Percentiles rank a stretch among this genome's conserved stretches.
These are phyloP conservation scores for Antheraea yamamai DNA, from an alignment of 2,888 invertebrate genomes.

Conservation along the genomic window DNA sequence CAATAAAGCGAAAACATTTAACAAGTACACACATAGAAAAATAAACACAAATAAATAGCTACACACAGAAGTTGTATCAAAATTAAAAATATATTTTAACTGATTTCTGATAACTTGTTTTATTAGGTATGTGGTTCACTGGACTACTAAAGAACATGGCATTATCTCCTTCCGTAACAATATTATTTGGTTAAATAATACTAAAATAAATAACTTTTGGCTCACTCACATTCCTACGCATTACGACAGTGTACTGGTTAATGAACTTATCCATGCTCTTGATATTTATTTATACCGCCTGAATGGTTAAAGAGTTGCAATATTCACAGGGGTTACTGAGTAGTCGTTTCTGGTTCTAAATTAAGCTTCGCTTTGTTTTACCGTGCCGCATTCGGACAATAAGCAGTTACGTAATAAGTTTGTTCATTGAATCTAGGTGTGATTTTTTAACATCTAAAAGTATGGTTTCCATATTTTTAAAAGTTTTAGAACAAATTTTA, in stretches of 20 bases:
- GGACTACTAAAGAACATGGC: constrained; percentile 22
- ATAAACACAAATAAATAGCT: constrained; percentile 10
- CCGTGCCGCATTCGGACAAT: too few species aligned
- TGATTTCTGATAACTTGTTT: constrained; percentile 16
- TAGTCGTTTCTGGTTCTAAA: too few species aligned
- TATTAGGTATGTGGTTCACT: constrained; percentile 20
- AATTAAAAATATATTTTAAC: not conserved
- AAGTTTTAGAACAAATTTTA: too few species aligned
- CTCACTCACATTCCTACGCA: constrained; percentile 25
- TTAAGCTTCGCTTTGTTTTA: too few species aligned
- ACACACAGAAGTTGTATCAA: not conserved
- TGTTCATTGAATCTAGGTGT: too few species aligned
- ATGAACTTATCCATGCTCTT: constrained; percentile 20
- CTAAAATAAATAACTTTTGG: constrained; percentile 30
- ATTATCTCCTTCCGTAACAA: constrained; percentile 20
- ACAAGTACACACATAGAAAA: constrained; percentile 25
- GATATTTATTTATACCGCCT: not conserved
- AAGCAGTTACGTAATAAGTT: too few species aligned
- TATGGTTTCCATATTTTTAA: too few species aligned
- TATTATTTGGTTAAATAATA: constrained; percentile 31
- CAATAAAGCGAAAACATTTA: constrained; percentile 21
- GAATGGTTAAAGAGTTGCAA: too few species aligned
- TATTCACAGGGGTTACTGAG: too few species aligned
- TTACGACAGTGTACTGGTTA: constrained; percentile 23
- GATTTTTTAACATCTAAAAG: too few species aligned